Conservation (phyloP, 2,888 invertebrate genomes). For the Lampropteryx suffumata region DNA sequence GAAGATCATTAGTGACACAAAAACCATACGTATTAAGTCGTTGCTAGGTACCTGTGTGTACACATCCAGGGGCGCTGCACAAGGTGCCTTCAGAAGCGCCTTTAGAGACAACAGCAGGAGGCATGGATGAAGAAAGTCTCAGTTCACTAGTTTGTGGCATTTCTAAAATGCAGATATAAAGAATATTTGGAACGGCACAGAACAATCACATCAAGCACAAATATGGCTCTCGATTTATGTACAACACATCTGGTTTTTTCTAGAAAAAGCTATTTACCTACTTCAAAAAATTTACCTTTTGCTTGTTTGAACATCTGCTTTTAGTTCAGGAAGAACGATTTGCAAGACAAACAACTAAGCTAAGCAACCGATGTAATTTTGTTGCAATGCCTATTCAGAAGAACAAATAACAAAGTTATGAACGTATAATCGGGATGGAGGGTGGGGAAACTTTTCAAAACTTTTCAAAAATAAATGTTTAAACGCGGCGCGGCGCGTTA, state of each 20-base stretch:
- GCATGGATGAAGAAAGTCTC: conserved; percentile 67
- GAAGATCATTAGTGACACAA: neutral
- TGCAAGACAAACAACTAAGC: too few relatives aligned
- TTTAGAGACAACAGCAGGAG: conserved; percentile 60
- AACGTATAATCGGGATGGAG: conserved; percentile 6
- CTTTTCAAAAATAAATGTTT: conserved; percentile 19
- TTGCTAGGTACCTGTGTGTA: conserved; percentile 85
- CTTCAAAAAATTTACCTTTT: too few relatives aligned
- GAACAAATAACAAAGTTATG: conserved; percentile 13
- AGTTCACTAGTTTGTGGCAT: conserved; percentile 77
- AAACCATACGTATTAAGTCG: neutral
- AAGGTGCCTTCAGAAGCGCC: conserved; percentile 64
- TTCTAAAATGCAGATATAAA: conserved; percentile 61
- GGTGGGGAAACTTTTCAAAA: conserved; percentile 2
- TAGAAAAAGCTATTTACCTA: too few relatives aligned
- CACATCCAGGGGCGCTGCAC: conserved; percentile 90
- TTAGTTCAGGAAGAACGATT: too few relatives aligned
- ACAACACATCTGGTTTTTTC: too few relatives aligned
- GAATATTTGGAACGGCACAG: conserved; percentile 26
- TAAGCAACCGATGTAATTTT: conserved; percentile 10
- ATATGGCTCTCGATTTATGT: neutral
- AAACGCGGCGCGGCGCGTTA: conserved; percentile 2
- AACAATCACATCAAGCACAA: neutral
- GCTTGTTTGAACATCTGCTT: too few relatives aligned
- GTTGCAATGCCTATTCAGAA: conserved; percentile 10